Conservation (phyloP, 2,888 invertebrate genomes). For the Dendrolimus pini region DNA sequence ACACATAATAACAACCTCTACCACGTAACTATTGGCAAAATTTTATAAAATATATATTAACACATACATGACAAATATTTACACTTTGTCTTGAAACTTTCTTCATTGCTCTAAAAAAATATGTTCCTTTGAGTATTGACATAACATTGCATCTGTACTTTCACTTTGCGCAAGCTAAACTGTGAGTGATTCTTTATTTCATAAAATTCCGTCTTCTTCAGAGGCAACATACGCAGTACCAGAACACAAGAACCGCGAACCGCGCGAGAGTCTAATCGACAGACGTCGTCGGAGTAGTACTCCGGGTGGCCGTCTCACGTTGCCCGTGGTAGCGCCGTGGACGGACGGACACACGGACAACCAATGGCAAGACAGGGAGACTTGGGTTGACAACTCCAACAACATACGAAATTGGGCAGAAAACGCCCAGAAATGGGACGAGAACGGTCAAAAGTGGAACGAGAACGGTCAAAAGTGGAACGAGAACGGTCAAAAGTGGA, state of each 20-base stretch:
- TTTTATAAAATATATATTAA: neutral
- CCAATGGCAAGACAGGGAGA: constrained; percentile 45
- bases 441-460: constrained; percentile 34
- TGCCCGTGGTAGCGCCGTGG: constrained; percentile 43
- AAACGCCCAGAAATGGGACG: constrained; percentile 47
- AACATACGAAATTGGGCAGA: constrained; percentile 59
- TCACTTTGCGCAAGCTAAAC: no score
- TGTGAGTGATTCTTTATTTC: neutral
- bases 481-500: constrained; percentile 40
- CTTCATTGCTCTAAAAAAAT: no score
- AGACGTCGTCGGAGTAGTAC: constrained; percentile 58
- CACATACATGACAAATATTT: no score
- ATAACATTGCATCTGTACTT: no score
- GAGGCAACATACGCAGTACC: constrained; percentile 68
- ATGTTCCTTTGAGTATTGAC: no score
- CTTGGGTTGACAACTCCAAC: constrained; percentile 58
- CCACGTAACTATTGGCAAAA: no score
- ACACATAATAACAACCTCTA: no score
- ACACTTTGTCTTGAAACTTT: no score
- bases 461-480: constrained; percentile 41
- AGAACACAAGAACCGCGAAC: constrained; percentile 49
- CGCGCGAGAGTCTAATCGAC: constrained; percentile 52
- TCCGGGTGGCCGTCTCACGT: constrained; percentile 52
- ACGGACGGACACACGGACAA: constrained; percentile 29
- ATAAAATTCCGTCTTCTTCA: constrained; percentile 6